Base-by-base conservation (phyloP, 2,888 invertebrate genomes). In the Synanthedon formicaeformis region DNA sequence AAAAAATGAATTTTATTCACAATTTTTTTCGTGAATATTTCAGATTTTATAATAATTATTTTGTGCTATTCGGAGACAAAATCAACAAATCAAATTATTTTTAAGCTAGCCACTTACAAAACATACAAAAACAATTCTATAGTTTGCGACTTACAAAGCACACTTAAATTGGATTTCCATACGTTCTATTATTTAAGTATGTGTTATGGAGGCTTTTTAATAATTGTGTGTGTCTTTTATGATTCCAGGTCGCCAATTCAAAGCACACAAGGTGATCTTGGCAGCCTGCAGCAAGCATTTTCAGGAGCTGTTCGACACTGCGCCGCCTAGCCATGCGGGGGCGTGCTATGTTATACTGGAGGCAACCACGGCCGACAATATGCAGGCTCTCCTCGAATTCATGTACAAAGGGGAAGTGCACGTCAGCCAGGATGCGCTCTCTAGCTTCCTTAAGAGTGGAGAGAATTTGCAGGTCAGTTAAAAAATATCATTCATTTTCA, bases 321-420 rank as follows among this genome's bases (percentile, higher is more conserved):
- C 95, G 64, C 95, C 95, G 55, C 90, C 92, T 52, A 91, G 92
- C 71, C 93, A 93, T 77, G 92, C 92, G 58, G 92, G 92, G 62
- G 91, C 92, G 60, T 92, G 95, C 73, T 93, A 95, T 71, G 95
- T 96, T 72, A 95, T 96, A 75, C 88, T 96, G 78, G 96, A 96
- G 81, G 96, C 96, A 61, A 96, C 96, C 64, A 92, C 94, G 63
- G 95, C 96, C 56, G 92, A 94, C 74, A 96, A 96, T 81, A 95
- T 96, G 95, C 93, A 95, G 61, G 95, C 96, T 50, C 90, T 96
- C 61, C 90, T 96, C 62, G 96, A 96, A 84, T 96, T 96, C 82
- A 96, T 96, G 96, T 96, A 96, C 89, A 96, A 96, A 79, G 96
- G 96, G 56, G 96, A 96, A 84, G 96, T 96, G 65, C 96, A 96